A percentile compares a stretch with the other conserved stretches of the same genome.
phyloP scores from a whole-genome alignment of 2,888 invertebrate species.

The Protonemura montana region DNA sequence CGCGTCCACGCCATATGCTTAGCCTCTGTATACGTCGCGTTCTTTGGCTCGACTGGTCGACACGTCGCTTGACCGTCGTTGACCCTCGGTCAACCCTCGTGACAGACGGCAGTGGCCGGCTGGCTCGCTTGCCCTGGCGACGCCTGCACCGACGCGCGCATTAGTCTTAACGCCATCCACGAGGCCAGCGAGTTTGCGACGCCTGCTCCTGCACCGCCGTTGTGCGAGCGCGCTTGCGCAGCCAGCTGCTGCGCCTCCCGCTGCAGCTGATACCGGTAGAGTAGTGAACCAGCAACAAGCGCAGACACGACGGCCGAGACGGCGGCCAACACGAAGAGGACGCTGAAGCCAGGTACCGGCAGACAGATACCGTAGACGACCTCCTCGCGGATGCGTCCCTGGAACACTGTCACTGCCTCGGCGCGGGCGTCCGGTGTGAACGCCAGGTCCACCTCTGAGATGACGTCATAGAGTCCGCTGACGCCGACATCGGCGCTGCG shows the following conservation, averaged over 20 bases:
- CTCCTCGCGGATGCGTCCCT: slow-evolving; percentile 86
- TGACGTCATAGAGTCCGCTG: slow-evolving; percentile 87
- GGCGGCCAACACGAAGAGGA: slow-evolving; percentile 86
- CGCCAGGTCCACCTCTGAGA: slow-evolving; percentile 89
- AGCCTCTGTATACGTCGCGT: slow-evolving; percentile 24
- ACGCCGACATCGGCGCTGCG: slow-evolving; percentile 89
- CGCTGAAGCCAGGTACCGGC: slow-evolving; percentile 88
- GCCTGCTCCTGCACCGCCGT: slow-evolving; percentile 59
- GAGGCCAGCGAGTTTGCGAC: slow-evolving; percentile 71
- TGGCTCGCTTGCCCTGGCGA: slow-evolving; percentile 50
- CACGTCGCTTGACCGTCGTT: neutral
- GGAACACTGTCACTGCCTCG: slow-evolving; percentile 86
- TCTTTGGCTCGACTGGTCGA: slow-evolving; percentile 33
- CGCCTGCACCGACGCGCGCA: slow-evolving; percentile 59
- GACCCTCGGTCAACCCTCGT: slow-evolving; percentile 33
- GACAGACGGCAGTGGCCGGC: neutral
- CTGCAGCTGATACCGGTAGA: slow-evolving; percentile 80
- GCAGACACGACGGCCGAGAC: slow-evolving; percentile 88
- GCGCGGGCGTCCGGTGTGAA: slow-evolving; percentile 83
- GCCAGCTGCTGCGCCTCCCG: slow-evolving; percentile 64
- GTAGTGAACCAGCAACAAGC: slow-evolving; percentile 81
- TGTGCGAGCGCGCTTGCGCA: slow-evolving; percentile 52
- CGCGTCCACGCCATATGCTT: neutral
- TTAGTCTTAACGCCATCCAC: slow-evolving; percentile 75
- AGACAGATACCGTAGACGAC: slow-evolving; percentile 91